These are phyloP conservation scores for Neosilurus mollespiculum DNA, from an alignment of 2,797 vertebrate genomes.

Conservation along the genomic window DNA sequence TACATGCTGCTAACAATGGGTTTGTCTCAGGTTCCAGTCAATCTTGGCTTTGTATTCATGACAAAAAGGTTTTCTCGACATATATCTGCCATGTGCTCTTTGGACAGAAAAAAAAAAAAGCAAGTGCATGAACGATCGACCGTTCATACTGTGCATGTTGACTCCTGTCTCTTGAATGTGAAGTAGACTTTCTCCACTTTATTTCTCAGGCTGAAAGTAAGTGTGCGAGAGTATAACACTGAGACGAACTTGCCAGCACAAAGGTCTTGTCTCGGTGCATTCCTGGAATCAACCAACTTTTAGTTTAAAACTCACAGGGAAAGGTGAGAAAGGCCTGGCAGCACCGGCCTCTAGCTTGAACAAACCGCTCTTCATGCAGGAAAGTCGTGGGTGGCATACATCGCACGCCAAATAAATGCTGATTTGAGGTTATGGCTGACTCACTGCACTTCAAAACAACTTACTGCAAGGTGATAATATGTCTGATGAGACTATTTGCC, in stretches of 20 bases:
- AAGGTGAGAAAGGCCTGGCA: conserved; percentile 20
- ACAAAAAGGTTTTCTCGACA: conserved; percentile 62
- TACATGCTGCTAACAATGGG: conserved; percentile 59
- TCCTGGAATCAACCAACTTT: conserved; percentile 15
- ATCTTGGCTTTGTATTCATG: conserved; percentile 77
- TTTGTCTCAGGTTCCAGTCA: conserved; percentile 67
- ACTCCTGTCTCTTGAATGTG: conserved; percentile 67
- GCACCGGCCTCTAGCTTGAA: conserved; percentile 11
- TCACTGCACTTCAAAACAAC: conserved; percentile 22
- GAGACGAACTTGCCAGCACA: conserved; percentile 58
- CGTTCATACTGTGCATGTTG: conserved; percentile 67
- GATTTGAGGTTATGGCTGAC: conserved; percentile 6
- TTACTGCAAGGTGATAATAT: conserved; percentile 14
- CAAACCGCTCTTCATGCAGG: neutral
- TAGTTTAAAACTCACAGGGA: conserved; percentile 3
- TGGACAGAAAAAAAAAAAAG: conserved; percentile 57
- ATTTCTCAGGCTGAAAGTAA: conserved; percentile 20
- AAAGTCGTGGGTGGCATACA: neutral
- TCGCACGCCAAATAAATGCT: conserved; percentile 18
- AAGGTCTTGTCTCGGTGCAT: conserved; percentile 53
- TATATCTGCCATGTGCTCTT: conserved; percentile 61
- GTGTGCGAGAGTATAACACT: conserved; percentile 42
- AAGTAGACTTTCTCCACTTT: conserved; percentile 39
- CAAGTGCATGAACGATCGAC: conserved; percentile 68
- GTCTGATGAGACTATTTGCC: conserved; percentile 3